These are phyloP conservation scores for Pelecanus crispus DNA, from an alignment of 2,113 vertebrate genomes.

Conservation along the genomic window DNA sequence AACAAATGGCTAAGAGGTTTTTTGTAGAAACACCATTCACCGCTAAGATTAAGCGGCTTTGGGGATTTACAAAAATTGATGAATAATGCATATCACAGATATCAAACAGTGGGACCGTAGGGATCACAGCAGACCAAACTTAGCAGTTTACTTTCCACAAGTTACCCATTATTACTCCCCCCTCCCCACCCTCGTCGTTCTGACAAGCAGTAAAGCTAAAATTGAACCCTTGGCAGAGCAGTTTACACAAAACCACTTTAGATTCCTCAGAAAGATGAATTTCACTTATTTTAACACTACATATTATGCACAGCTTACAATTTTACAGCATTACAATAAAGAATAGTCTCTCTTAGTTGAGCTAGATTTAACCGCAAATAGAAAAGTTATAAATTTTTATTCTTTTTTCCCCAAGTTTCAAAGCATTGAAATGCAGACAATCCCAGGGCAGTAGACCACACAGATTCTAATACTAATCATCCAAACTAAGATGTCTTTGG, in stretches of 20 bases:
- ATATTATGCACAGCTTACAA: not conserved
- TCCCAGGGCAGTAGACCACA: not conserved
- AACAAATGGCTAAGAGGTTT: not conserved
- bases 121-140: not conserved
- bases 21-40: not conserved
- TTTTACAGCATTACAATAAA: not conserved
- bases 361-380: not conserved
- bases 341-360: not conserved
- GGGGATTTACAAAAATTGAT: not conserved
- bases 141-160: not conserved
- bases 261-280: not conserved
- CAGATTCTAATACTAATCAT: not conserved
- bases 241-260: not conserved
- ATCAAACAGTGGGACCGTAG: not conserved
- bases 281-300: not conserved
- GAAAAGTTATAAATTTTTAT: not conserved
- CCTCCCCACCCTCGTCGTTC: not conserved
- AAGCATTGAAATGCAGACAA: not conserved
- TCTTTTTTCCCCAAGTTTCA: not conserved
- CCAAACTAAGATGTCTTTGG: not conserved
- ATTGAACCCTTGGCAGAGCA: not conserved
- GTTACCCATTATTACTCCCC: not conserved
- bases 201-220: not conserved
- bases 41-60: not conserved
- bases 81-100: not conserved